Conservation (phyloP, 2,797 vertebrate genomes). For the Petrocephalus sullivani region DNA sequence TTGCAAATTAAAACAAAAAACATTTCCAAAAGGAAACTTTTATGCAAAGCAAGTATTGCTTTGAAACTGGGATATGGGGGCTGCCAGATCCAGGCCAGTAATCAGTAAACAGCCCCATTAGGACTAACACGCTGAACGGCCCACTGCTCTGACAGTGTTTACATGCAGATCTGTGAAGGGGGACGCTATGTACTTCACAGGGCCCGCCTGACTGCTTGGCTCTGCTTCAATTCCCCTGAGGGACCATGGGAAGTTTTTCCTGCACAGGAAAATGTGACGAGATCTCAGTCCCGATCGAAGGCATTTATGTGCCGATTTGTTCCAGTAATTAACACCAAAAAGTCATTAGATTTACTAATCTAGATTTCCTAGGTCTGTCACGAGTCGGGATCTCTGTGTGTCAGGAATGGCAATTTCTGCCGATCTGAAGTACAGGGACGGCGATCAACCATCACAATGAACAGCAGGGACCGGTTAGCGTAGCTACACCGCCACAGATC, state of each 20-base stretch:
- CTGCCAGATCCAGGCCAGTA: neutral
- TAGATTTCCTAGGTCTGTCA: neutral
- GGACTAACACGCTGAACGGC: neutral
- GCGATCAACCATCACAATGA: neutral
- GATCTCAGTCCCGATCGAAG: neutral
- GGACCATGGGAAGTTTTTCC: neutral
- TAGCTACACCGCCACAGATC: neutral
- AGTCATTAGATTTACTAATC: neutral
- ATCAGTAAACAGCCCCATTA: neutral
- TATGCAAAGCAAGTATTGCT: neutral
- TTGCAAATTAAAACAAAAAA: neutral
- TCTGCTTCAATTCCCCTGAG: neutral
- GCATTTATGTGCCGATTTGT: neutral
- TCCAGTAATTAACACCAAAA: neutral
- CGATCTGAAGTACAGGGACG: neutral
- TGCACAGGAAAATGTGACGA: neutral
- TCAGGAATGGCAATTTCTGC: neutral
- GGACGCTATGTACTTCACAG: neutral
- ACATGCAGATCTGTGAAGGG: no score
- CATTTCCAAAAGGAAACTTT: neutral
- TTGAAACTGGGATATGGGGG: neutral
- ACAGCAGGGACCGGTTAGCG: neutral
- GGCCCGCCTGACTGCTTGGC: neutral
- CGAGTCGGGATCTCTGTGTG: neutral
- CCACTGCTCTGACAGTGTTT: neutral